phyloP scores from a whole-genome alignment of 2,797 vertebrate genomes.

The Pristis pectinata region DNA sequence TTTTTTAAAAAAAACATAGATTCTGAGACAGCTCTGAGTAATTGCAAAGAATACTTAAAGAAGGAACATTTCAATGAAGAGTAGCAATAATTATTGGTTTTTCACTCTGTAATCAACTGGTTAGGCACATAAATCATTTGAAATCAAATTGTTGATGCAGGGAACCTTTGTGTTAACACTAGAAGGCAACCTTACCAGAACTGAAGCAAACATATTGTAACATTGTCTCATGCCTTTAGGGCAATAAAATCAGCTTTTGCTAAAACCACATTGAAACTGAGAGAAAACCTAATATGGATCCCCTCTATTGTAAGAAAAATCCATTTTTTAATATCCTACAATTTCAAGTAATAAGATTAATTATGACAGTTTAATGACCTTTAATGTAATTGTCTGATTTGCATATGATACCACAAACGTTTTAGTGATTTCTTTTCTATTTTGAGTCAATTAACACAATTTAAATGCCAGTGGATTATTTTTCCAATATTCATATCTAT shows the following conservation, averaged over 20 bases:
- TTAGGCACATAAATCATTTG: background rate
- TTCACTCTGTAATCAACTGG: background rate
- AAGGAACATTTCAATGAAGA: background rate
- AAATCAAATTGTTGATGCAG: background rate
- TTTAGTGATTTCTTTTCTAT: background rate
- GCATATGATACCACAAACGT: background rate
- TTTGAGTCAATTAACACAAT: background rate
- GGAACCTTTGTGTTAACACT: background rate
- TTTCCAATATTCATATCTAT: background rate
- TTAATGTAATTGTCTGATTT: background rate
- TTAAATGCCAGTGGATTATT: constrained; percentile 9
- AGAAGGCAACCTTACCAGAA: background rate
- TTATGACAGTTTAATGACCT: constrained; percentile 24
- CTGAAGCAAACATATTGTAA: background rate
- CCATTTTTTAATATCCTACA: background rate
- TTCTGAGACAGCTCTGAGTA: background rate
- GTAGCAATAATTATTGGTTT: background rate
- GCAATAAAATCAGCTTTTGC: background rate
- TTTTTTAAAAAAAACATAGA: background rate
- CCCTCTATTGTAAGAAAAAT: background rate
- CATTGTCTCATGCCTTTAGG: background rate
- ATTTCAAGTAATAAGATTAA: background rate
- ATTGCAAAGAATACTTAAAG: background rate
- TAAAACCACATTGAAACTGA: background rate
- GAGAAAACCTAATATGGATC: too few species aligned